Evolutionary conservation across 2,797 vertebrate genomes (phyloP).

Genomic region (Neostethus bicornis): DNA sequence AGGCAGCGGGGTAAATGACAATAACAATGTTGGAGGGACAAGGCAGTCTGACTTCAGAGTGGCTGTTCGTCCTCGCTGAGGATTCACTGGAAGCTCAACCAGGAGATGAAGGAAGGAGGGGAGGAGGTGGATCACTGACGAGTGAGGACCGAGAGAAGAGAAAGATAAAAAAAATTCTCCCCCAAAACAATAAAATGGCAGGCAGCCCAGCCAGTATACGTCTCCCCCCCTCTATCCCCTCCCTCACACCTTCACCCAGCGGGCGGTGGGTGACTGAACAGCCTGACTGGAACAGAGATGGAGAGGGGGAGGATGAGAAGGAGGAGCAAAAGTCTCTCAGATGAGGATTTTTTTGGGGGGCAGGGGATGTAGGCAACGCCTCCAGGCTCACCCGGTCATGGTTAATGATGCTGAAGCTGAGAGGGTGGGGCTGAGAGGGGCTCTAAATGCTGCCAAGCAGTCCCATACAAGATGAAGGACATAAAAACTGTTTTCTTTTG

Average conservation of each 20-base stretch:
- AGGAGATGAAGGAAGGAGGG: constrained; percentile 38
- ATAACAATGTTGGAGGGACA: constrained; percentile 41
- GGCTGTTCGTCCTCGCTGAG: constrained; percentile 30
- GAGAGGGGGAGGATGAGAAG: constrained; percentile 23
- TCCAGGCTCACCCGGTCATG: constrained; percentile 45
- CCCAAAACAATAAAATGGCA: constrained; percentile 70
- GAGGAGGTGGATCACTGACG: constrained; percentile 43
- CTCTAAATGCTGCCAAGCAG: constrained; percentile 22
- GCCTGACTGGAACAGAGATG: constrained; percentile 33
- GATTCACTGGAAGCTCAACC: constrained; percentile 37
- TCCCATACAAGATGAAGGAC: background rate
- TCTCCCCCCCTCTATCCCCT: constrained; percentile 44
- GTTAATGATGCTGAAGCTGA: constrained; percentile 49
- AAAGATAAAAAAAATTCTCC: constrained; percentile 26
- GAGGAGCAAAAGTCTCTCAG: constrained; percentile 35
- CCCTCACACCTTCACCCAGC: constrained; percentile 44
- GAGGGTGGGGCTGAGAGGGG: constrained; percentile 13
- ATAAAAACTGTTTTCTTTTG: background rate
- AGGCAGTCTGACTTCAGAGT: constrained; percentile 43
- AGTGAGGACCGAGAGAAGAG: constrained; percentile 27
- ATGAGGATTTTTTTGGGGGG: constrained; percentile 32
- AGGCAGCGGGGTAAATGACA: constrained; percentile 46
- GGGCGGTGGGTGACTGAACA: constrained; percentile 4
- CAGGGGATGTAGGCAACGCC: constrained; percentile 31
- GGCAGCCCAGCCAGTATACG: constrained; percentile 34